Conservation (phyloP, 2,797 vertebrate genomes). For the Sebastolobus alascanus region DNA sequence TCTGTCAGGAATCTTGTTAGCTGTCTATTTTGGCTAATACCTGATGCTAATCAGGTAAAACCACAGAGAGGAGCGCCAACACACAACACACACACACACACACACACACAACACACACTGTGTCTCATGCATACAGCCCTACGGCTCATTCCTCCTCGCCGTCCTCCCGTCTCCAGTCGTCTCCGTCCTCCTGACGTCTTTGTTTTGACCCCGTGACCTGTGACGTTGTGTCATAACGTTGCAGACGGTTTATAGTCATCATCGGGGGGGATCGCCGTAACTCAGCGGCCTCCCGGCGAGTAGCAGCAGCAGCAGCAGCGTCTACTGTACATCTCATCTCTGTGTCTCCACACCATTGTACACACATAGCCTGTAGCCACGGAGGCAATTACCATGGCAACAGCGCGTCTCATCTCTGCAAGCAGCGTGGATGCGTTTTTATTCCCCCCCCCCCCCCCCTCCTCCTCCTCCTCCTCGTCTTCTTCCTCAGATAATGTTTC, state of each 20-base stretch:
- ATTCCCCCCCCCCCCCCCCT: background rate
- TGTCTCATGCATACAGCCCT: too few species aligned
- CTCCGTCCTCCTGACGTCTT: too few species aligned
- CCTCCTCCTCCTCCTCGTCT: background rate
- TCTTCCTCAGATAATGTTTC: conserved; percentile 28
- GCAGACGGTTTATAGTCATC: too few species aligned
- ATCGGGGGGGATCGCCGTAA: too few species aligned
- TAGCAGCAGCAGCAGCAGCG: background rate
- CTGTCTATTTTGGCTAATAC: conserved; percentile 72
- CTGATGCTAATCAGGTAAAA: conserved; percentile 54
- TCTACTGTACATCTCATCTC: conserved; percentile 25
- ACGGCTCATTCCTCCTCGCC: too few species aligned
- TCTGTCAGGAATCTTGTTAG: conserved; percentile 47
- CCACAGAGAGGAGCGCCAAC: background rate
- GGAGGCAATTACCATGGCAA: conserved; percentile 76
- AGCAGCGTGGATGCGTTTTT: conserved; percentile 10
- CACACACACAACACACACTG: too few species aligned
- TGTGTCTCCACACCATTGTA: conserved; percentile 27
- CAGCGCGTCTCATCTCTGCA: conserved; percentile 61
- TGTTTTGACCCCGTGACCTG: too few species aligned
- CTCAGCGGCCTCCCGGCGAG: too few species aligned
- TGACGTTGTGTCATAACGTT: too few species aligned
- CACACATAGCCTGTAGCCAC: conserved; percentile 23
- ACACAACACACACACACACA: too few species aligned
- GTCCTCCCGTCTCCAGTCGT: too few species aligned